Base-by-base conservation (phyloP, 2,888 invertebrate genomes). In the Limnephilus rhombicus region DNA sequence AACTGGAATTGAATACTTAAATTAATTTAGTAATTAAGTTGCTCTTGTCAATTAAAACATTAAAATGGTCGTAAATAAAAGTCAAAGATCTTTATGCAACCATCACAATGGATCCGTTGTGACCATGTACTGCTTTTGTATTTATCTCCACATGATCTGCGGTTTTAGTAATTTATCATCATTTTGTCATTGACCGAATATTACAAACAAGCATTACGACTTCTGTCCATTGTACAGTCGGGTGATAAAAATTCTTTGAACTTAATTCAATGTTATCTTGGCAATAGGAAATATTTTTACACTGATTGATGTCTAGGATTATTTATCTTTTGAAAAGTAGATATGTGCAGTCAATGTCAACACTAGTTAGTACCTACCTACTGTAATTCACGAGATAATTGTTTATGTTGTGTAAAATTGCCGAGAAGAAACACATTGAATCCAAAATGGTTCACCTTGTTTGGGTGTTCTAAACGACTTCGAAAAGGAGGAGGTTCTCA, bases 121-220 rank as follows among this genome's bases (percentile, higher is more conserved):
- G 82, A 31, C 82, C 82, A 34, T 82, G 82, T 82, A 34, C 82
- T 82, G 82, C 34, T 82, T 82, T 12, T 82, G 82, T 31, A 1
- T 82, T 82, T 34, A 82, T 34, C 29, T 82, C 82, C 82, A 82
- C 13, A 31, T 82, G 18, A 82, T 82, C 82, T 82, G 31, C 31
- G 34, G 34, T 82, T 82, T 34, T 13, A 34, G 81, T n/a, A 29
- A 82, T 82, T 15, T 82, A 82, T 82, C 82, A 34, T 34, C 15
- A 82, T 82, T 5, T 82, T 82, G 82, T 82, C 82, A 82, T 34
- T 82, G 82, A 82, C 82, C 82, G 31, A 82, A 82, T 82, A 68
- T 7, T 2, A 9, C n/a, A 68, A 68, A 68, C 68, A 68, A n/a
- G n/a, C 68, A 9, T 9, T 68, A n/a, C 68, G 24, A 68, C 9